These are phyloP conservation scores for Spondyliosoma cantharus DNA, from an alignment of 2,797 vertebrate species.

Conservation along the genomic window DNA sequence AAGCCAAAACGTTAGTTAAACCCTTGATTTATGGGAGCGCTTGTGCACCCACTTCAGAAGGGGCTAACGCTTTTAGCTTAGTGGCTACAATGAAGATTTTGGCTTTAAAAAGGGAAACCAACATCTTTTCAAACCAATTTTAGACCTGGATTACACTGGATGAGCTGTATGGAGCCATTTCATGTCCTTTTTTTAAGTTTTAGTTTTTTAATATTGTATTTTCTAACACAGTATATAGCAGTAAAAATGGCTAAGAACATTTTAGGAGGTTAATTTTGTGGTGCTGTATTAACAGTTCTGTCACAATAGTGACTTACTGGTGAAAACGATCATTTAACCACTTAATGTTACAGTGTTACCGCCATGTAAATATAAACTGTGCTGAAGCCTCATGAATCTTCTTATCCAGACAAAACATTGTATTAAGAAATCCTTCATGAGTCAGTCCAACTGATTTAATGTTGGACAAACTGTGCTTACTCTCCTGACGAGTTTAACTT, in stretches of 20 bases:
- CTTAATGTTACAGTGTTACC: neutral
- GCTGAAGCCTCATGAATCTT: conserved; percentile 30
- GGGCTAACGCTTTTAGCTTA: too few species aligned
- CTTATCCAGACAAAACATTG: conserved; percentile 3
- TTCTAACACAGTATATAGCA: neutral
- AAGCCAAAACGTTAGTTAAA: too few species aligned
- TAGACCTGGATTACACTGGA: too few species aligned
- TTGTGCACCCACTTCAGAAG: too few species aligned
- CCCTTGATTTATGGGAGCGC: too few species aligned
- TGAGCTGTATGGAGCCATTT: too few species aligned
- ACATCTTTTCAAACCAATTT: too few species aligned
- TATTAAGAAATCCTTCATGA: conserved; percentile 24
- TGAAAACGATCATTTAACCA: neutral
- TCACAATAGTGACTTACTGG: neutral
- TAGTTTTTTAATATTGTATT: too few species aligned
- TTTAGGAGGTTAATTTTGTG: neutral
- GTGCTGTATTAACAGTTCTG: conserved; percentile 2
- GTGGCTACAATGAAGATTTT: too few species aligned
- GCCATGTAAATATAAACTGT: neutral
- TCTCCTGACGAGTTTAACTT: conserved; percentile 30
- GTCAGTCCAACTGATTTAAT: conserved; percentile 30
- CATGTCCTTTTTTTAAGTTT: too few species aligned
- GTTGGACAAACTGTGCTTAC: conserved; percentile 6
- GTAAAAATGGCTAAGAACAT: neutral
- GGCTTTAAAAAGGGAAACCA: too few species aligned